Percentiles rank a stretch among this genome's conserved stretches.
Conservation (phyloP, 1,140 invertebrate genomes). For the Leptinotarsa defecta region DNA sequence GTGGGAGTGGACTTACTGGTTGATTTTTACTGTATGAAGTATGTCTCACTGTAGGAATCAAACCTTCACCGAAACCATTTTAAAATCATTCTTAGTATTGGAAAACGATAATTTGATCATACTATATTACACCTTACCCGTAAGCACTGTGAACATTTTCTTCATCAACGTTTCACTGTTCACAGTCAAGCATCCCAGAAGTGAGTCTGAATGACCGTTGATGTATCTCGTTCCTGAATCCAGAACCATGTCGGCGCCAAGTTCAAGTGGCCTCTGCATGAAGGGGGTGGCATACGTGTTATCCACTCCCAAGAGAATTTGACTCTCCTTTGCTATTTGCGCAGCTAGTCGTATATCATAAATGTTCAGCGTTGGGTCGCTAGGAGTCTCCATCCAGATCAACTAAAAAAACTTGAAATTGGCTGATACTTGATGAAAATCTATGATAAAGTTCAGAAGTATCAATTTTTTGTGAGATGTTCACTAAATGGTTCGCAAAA, state of each 20-base stretch:
- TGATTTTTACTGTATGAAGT: no score
- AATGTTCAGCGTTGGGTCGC: constrained; percentile 81
- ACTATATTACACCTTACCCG: no score
- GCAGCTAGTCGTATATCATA: constrained; percentile 72
- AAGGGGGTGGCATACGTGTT: constrained; percentile 84
- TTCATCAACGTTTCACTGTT: constrained; percentile 7
- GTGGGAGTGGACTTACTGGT: no score
- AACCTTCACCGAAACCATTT: no score
- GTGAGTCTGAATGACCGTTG: constrained; percentile 84
- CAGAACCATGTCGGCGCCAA: constrained; percentile 79
- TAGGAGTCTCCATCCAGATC: constrained; percentile 86
- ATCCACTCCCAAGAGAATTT: constrained; percentile 77
- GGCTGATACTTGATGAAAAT: no score
- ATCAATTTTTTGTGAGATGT: no score
- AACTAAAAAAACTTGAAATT: constrained; percentile 60
- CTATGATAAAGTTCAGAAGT: no score
- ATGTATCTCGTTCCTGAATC: constrained; percentile 88
- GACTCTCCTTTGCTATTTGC: constrained; percentile 63
- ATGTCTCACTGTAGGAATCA: no score
- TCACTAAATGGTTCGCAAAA: no score
- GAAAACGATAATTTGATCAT: no score
- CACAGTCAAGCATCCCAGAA: constrained; percentile 73
- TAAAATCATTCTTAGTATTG: no score
- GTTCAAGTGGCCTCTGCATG: constrained; percentile 76
- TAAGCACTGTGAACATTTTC: no score